Percentiles rank a stretch among this genome's conserved stretches.
These are phyloP conservation scores for Magallana angulata DNA, from an alignment of 1,140 invertebrate genomes.

Conservation along the genomic window DNA sequence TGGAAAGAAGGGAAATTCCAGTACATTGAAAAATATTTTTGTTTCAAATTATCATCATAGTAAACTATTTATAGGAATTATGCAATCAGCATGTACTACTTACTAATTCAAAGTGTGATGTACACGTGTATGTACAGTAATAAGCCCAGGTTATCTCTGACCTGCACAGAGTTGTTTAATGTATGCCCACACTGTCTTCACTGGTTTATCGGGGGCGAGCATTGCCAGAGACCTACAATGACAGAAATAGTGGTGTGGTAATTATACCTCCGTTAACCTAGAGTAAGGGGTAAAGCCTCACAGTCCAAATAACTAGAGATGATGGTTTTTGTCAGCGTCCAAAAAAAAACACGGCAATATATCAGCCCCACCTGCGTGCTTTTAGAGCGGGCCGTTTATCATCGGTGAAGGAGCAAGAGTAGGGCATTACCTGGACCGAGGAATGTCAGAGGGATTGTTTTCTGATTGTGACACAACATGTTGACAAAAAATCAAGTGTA, in stretches of 20 bases:
- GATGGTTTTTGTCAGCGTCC: conserved; percentile 11
- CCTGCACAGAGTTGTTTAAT: neutral
- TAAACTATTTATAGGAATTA: neutral
- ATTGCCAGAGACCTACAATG: neutral
- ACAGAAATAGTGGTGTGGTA: neutral
- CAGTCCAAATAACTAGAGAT: conserved; percentile 11
- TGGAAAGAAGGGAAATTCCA: neutral
- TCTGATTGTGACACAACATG: neutral
- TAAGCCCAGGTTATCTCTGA: neutral
- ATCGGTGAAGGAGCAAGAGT: neutral
- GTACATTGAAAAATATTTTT: no score
- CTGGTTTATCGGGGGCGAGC: neutral
- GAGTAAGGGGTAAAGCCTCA: neutral
- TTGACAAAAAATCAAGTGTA: neutral
- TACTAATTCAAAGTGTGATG: no score
- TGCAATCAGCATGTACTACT: neutral
- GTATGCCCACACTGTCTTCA: neutral
- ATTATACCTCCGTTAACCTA: neutral
- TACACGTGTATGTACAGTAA: neutral
- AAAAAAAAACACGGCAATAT: neutral
- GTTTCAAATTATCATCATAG: neutral
- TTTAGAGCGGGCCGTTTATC: conserved; percentile 8
- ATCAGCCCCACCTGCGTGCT: conserved; percentile 7
- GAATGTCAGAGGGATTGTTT: conserved; percentile 17
- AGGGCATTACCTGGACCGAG: neutral